A percentile compares a stretch with the other conserved stretches of the same genome.
Conservation (phyloP, 2,797 vertebrate species). For the Dendrocincla tyrannina region DNA sequence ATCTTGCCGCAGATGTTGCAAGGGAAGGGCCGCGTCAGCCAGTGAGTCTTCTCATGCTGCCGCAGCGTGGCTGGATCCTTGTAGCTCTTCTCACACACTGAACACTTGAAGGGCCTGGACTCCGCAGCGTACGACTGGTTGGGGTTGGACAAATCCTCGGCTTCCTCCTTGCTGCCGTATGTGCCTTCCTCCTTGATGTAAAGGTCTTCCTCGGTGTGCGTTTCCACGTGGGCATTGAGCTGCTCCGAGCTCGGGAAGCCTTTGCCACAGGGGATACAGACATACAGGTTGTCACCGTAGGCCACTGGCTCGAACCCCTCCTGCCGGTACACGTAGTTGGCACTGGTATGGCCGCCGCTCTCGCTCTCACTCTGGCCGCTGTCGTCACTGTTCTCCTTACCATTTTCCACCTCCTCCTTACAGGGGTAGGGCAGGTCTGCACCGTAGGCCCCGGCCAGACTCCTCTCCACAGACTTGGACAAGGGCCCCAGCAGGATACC, state of each 20-base stretch:
- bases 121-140: constrained; percentile 80
- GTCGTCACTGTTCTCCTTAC: constrained; percentile 90
- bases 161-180: constrained; percentile 82
- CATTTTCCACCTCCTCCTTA: constrained; percentile 90
- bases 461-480: constrained; percentile 77
- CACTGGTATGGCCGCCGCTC: constrained; percentile 79
- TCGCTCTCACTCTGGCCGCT: constrained; percentile 89
- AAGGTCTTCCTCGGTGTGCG: constrained; percentile 94
- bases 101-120: constrained; percentile 91
- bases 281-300: constrained; percentile 96
- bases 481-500: constrained; percentile 84
- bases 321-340: constrained; percentile 92
- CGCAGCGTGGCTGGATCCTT: constrained; percentile 96
- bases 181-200: constrained; percentile 89
- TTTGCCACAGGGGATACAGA: constrained; percentile 97
- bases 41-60: constrained; percentile 98
- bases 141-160: constrained; percentile 89
- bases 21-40: constrained; percentile 95
- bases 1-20: constrained; percentile 99
- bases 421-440: constrained; percentile 83
- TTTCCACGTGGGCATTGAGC: constrained; percentile 95
- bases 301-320: constrained; percentile 92
- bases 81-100: constrained; percentile 96
- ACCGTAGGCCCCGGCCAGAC: constrained; percentile 73
- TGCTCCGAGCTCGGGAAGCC: constrained; percentile 98